These are phyloP conservation scores for Amiota mariae DNA, from an alignment of 2,888 invertebrate species.

Conservation along the genomic window DNA sequence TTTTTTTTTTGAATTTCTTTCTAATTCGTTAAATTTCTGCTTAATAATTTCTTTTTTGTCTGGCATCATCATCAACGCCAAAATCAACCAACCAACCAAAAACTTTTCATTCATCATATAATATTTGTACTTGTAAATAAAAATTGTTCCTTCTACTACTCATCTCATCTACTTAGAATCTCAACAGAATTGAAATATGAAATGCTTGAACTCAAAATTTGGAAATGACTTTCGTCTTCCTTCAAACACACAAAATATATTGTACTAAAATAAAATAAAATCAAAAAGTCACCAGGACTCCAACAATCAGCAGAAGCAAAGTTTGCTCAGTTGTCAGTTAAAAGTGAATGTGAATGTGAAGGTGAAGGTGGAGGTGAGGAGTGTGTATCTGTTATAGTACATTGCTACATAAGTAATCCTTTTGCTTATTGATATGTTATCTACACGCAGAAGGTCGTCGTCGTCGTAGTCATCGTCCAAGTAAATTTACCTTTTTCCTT, in stretches of 20 bases:
- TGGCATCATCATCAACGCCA: too few relatives aligned
- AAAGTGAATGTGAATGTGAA: conserved; percentile 3
- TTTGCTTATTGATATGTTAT: conserved; percentile 68
- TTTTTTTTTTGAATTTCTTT: conserved; percentile 37
- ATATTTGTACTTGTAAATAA: too few relatives aligned
- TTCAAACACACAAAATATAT: background rate
- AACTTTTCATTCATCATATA: too few relatives aligned
- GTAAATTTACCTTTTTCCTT: too few relatives aligned
- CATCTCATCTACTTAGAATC: too few relatives aligned
- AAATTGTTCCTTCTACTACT: too few relatives aligned
- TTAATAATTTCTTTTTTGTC: conserved; percentile 55
- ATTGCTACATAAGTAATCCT: conserved; percentile 64
- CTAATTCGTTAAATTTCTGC: conserved; percentile 67
- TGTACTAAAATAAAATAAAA: conserved; percentile 20
- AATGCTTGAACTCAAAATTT: too few relatives aligned
- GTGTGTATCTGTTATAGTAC: too few relatives aligned
- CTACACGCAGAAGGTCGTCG: conserved; percentile 55
- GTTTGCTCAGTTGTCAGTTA: background rate
- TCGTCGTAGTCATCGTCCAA: too few relatives aligned
- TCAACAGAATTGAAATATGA: too few relatives aligned
- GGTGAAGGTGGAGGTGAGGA: too few relatives aligned
- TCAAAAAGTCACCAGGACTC: conserved; percentile 48
- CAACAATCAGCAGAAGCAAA: conserved; percentile 30
- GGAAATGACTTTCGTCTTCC: background rate
- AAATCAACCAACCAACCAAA: too few relatives aligned